phyloP scores from a whole-genome alignment of 2,113 vertebrate species.

The Paradoxurus hermaphroditus region DNA sequence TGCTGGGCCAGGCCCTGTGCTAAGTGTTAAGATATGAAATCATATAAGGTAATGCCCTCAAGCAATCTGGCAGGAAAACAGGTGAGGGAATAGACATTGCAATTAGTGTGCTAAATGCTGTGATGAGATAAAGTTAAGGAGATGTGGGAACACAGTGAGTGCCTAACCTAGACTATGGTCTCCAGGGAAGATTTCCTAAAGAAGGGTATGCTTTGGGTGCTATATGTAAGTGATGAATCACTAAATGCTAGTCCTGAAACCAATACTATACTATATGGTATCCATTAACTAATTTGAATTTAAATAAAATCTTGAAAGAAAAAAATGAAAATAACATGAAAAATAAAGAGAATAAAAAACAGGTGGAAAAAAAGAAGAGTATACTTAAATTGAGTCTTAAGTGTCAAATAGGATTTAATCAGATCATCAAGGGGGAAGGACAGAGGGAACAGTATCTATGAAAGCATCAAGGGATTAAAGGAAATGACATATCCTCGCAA shows the following conservation, averaged over 20 bases:
- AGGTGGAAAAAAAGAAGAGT: too few relatives aligned
- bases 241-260: too few relatives aligned
- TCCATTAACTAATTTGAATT: too few relatives aligned
- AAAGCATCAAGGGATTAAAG: not conserved
- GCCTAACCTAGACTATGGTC: not conserved
- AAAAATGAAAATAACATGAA: too few relatives aligned
- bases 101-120: not conserved
- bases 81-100: not conserved
- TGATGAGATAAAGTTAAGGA: not conserved
- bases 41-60: not conserved
- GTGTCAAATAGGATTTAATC: conserved; percentile 15
- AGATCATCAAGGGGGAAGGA: not conserved
- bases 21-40: not conserved
- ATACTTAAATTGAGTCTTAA: conserved; percentile 5
- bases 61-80: not conserved
- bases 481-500: not conserved
- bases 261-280: too few relatives aligned
- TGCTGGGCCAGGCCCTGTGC: not conserved
- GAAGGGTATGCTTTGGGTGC: not conserved
- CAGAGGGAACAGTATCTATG: not conserved
- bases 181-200: conserved; percentile 10
- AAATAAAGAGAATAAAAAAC: too few relatives aligned
- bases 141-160: not conserved
- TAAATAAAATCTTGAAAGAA: too few relatives aligned
- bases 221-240: too few relatives aligned